Evolutionary conservation across 2,888 invertebrate genomes (phyloP).

Genomic region (Euzophera pinguis): DNA sequence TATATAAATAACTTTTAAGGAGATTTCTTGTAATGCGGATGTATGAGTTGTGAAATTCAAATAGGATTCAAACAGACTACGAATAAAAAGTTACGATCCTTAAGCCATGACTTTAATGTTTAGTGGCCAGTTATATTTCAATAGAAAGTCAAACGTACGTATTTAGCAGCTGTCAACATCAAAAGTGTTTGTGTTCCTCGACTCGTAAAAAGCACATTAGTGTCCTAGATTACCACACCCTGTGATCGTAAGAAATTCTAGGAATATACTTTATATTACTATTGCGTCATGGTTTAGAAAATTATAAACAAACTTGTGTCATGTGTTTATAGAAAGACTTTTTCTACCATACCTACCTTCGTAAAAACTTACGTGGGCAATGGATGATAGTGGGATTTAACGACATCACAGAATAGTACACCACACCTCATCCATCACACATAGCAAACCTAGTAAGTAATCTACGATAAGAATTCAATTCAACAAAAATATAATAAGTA

Average conservation of each 20-base stretch:
- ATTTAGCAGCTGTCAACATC: conserved; percentile 46
- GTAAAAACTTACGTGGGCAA: too few relatives aligned
- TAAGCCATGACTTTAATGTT: conserved; percentile 16
- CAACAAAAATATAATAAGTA: too few relatives aligned
- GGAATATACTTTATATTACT: conserved; percentile 29
- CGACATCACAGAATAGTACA: too few relatives aligned
- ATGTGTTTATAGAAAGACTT: background rate
- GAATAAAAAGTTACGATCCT: background rate
- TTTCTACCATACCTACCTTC: too few relatives aligned
- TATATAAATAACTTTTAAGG: too few relatives aligned
- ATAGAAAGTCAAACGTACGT: conserved; percentile 2
- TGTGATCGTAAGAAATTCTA: conserved; percentile 34
- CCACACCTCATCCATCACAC: too few relatives aligned
- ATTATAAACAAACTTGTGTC: background rate
- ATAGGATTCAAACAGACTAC: background rate
- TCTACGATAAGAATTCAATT: too few relatives aligned
- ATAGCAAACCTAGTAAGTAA: too few relatives aligned
- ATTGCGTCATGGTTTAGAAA: conserved; percentile 14
- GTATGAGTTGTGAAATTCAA: too few relatives aligned
- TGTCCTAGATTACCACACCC: conserved; percentile 42
- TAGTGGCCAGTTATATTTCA: conserved; percentile 18
- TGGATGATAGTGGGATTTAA: too few relatives aligned
- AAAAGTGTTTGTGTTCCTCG: conserved; percentile 46
- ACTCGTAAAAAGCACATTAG: conserved; percentile 64
- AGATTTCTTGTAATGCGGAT: too few relatives aligned